A percentile compares a stretch with the other conserved stretches of the same genome.
Conservation (phyloP, 2,113 vertebrate species). For the Cyprinodon variegatus region DNA sequence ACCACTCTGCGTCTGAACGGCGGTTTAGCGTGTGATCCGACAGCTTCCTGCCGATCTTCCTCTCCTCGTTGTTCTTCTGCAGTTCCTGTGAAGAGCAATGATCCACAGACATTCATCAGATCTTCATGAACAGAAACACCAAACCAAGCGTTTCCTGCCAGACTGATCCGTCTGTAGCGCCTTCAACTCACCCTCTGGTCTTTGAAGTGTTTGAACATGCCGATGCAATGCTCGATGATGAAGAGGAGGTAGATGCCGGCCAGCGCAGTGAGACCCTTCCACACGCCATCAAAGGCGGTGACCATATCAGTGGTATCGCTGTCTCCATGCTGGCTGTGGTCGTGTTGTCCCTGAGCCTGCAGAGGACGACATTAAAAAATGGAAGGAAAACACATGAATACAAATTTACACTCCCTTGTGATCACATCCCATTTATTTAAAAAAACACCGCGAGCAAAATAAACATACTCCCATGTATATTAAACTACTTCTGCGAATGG, state of each 20-base stretch:
- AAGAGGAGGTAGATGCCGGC: constrained; percentile 96
- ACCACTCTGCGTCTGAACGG: constrained; percentile 92
- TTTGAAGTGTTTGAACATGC: constrained; percentile 96
- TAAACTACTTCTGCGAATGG: no score
- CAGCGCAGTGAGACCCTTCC: constrained; percentile 94
- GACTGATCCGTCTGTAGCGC: neutral
- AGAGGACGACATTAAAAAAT: neutral
- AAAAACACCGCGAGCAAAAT: no score
- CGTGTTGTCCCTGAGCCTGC: constrained; percentile 90
- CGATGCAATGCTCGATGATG: constrained; percentile 95
- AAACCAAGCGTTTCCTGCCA: neutral
- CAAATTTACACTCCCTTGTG: no score
- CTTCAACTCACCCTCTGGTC: constrained; percentile 83
- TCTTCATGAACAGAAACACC: neutral
- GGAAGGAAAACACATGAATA: no score
- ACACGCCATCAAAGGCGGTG: constrained; percentile 88
- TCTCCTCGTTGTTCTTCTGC: constrained; percentile 81
- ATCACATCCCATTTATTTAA: no score
- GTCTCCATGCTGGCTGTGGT: constrained; percentile 75
- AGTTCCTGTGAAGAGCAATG: constrained; percentile 76
- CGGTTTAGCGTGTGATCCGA: constrained; percentile 94
- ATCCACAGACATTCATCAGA: neutral
- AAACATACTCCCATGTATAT: no score
- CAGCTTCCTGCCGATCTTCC: constrained; percentile 89
- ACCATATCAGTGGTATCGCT: constrained; percentile 61